Evolutionary conservation across 1,140 invertebrate species (phyloP), one percentile per base, ranked within the genome.

Genomic region (Drosophila parvula): DNA sequence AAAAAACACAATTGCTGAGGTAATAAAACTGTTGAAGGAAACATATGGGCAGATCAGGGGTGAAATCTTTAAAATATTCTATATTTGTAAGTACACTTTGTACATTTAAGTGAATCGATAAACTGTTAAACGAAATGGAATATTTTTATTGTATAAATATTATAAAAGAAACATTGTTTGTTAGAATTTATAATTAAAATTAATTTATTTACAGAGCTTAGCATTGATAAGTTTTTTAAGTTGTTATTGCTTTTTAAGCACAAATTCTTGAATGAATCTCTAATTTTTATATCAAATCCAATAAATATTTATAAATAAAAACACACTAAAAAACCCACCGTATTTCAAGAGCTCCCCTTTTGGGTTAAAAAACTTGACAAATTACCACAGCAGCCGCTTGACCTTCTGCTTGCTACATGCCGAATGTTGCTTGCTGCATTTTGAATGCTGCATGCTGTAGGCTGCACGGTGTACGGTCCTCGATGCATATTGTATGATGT

Each of bases 331-430:
- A 6, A 34, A 10, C 5, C 16, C 2, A 9, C 6, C 18, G 32
- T 62, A 32, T 22, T 34, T 14, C n/a, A n/a, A 28, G 11, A 44
- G 16, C 51, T 61, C 48, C 14, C 18, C 51, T 48, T 22, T 22
- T 27, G 48, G 83, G 78, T 79, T 90, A 88, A 88, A 70, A 84
- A 88, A 89, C 9, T 79, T 88, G 88, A 90, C 88, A 90, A 90
- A 90, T 90, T 79, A 75, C 89, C 65, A 60, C 75, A 74, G 71
- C 81, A 75, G 69, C 81, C 68, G 79, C 74, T 61, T 80, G 83
- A 78, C 75, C 83, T 78, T 69, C 69, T 53, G 58, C 27, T 53
- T 75, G 53, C 64, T 50, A 34, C 36, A 68, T 50, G 64, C 64
- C 45, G 4, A 16, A 48, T 67, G 28, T 32, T 64, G 64, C 63